Conservation (phyloP, 2,888 invertebrate genomes). For the Sipha maydis region DNA sequence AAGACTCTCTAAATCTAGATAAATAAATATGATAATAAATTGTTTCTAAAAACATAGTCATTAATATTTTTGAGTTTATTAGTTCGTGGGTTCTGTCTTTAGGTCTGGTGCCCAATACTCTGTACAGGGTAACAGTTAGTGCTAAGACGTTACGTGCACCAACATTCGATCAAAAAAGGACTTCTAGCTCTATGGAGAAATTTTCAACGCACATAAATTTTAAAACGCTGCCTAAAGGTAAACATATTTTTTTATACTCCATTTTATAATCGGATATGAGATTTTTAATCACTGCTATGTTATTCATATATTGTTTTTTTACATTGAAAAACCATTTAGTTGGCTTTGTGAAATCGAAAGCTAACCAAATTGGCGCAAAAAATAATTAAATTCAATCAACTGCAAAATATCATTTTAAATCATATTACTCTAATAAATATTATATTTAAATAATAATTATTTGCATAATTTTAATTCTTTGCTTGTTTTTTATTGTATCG, state of each 20-base stretch:
- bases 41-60: constrained; percentile 6
- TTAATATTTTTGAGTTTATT: constrained; percentile 42
- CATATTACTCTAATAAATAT: constrained; percentile 39
- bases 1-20: background rate
- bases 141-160: constrained; percentile 88
- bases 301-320: constrained; percentile 32
- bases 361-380: constrained; percentile 35
- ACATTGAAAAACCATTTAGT: constrained; percentile 10
- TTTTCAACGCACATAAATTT: constrained; percentile 88
- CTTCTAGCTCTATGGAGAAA: constrained; percentile 76
- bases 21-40: background rate
- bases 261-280: constrained; percentile 30
- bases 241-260: constrained; percentile 38
- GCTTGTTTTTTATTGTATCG: constrained; percentile 59
- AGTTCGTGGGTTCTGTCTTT: constrained; percentile 63
- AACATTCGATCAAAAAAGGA: constrained; percentile 70
- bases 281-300: constrained; percentile 38
- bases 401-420: constrained; percentile 23
- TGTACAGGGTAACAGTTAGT: constrained; percentile 94
- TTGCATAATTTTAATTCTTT: constrained; percentile 57
- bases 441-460: constrained; percentile 17
- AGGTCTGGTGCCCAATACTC: constrained; percentile 94
- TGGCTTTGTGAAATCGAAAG: constrained; percentile 48
- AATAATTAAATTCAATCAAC: constrained; percentile 19
- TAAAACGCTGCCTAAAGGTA: constrained; percentile 91